Evolutionary conservation across 2,797 vertebrate genomes (phyloP), one percentile per base, ranked within the genome.

Genomic region (Leptatherina wallacei): DNA sequence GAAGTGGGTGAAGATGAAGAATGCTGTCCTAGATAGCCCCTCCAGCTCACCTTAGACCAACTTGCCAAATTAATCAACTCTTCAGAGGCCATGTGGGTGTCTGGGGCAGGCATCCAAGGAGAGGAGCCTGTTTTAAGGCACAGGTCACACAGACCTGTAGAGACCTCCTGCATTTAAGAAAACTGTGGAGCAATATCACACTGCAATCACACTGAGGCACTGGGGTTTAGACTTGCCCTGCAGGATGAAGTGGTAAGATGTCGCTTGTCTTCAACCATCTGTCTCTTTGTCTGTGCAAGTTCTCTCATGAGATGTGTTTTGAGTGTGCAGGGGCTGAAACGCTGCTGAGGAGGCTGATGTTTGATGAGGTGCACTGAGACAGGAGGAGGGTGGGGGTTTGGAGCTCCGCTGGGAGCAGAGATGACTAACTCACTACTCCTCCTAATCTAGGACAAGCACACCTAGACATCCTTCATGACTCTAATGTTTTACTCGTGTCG

Each of bases 391-490:
- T 78, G 71, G 66, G 84, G 81, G 73, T 78, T 75, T 74, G 85
- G 79, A 82, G 80, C 86, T 90, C 89, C 86, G 74, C 2, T 61
- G 91, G 89, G 91, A 87, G 76, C 71, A 62, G 75, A 82, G 88
- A 92, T 91, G 91, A 93, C 92, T 91, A 94, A 93, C 90, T 93
- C 86, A 87, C 92, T 87, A 89, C 87, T 92, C 81, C 86, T 77
- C 89, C 92, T 93, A 93, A 95, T 95, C 93, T 94, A 94, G 93
- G 93, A 92, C 94, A 94, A 91, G 85, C 93, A 89, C 94, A 94
- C 93, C 93, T 94, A 92, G 91, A 93, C 91, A 94, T 93, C 93
- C 91, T 92, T 94, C 94, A 93, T 93, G 91, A 94, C 90, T 92
- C 92, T 89, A 90, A 88, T 91, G 91, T 93, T 94, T 94, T 94